Evolutionary conservation across 92 coral and sea anemone genomes (phyloP).

Genomic region (Bergia puertoricense): DNA sequence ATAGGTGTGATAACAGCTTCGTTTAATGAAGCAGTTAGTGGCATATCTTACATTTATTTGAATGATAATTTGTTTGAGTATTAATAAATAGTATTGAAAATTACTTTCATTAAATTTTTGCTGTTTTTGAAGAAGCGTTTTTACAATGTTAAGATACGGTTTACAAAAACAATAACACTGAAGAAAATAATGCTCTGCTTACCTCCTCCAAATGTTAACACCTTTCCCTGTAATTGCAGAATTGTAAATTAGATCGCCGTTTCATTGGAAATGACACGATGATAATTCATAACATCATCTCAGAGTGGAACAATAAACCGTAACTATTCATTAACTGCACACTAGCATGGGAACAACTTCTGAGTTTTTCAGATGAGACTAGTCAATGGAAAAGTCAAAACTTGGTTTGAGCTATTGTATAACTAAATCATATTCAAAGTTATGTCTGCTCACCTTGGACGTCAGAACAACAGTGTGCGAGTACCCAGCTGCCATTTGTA

Average conservation of each 20-base stretch:
- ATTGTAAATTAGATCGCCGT: not conserved
- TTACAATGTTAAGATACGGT: not conserved
- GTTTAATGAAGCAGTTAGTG: not conserved
- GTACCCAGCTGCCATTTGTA: constrained; percentile 93
- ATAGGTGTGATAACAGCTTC: not conserved
- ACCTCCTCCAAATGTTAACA: constrained; percentile 96
- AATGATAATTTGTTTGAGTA: not conserved
- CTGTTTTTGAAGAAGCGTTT: too few species aligned
- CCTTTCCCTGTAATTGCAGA: constrained; percentile 71
- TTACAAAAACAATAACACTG: not conserved
- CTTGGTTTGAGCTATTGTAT: not conserved
- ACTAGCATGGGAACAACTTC: not conserved
- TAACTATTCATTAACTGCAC: not conserved
- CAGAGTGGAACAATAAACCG: not conserved
- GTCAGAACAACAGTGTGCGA: constrained; percentile 84
- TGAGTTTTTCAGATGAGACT: not conserved
- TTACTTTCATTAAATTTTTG: too few species aligned
- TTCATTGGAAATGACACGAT: not conserved
- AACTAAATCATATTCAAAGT: not conserved
- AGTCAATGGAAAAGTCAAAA: not conserved
- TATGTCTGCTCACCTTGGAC: constrained; percentile 59
- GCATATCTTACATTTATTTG: not conserved
- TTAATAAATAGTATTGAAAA: not conserved
- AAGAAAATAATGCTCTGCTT: not conserved
- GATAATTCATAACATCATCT: not conserved